phyloP scores from a whole-genome alignment of 2,113 vertebrate species.

The Eubucco bourcierii region DNA sequence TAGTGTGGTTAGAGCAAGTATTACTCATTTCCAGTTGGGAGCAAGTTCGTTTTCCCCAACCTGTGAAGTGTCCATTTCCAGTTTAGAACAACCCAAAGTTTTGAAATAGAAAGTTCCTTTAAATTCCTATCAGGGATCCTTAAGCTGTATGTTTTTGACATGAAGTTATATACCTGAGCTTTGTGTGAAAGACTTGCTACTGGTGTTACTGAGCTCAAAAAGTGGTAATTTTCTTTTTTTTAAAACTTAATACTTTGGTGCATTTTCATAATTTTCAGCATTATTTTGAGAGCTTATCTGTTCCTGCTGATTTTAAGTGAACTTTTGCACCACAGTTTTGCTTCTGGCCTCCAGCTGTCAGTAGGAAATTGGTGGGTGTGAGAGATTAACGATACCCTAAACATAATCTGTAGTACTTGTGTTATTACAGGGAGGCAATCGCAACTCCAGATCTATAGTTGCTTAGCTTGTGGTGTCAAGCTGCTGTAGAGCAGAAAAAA shows the following conservation, averaged over 20 bases:
- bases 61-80: not conserved
- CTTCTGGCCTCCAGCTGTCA: constrained; percentile 58
- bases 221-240: not conserved
- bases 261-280: not conserved
- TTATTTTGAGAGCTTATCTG: constrained; percentile 63
- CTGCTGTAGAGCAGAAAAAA: constrained; percentile 12
- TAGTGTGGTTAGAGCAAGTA: not conserved
- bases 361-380: constrained; percentile 74
- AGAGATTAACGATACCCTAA: constrained; percentile 71
- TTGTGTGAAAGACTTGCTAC: not conserved
- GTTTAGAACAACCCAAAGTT: not conserved
- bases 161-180: not conserved
- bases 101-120: not conserved
- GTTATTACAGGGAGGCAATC: constrained; percentile 70
- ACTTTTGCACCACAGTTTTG: constrained; percentile 55
- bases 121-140: not conserved
- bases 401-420: constrained; percentile 61
- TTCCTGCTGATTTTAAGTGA: constrained; percentile 61
- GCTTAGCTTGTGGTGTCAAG: constrained; percentile 19
- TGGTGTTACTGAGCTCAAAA: not conserved
- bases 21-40: not conserved
- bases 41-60: not conserved
- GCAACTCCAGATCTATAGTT: constrained; percentile 24
- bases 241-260: constrained; percentile 26
- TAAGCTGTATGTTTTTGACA: not conserved